phyloP scores from a whole-genome alignment of 1,140 invertebrate species.

The Periplaneta americana region DNA sequence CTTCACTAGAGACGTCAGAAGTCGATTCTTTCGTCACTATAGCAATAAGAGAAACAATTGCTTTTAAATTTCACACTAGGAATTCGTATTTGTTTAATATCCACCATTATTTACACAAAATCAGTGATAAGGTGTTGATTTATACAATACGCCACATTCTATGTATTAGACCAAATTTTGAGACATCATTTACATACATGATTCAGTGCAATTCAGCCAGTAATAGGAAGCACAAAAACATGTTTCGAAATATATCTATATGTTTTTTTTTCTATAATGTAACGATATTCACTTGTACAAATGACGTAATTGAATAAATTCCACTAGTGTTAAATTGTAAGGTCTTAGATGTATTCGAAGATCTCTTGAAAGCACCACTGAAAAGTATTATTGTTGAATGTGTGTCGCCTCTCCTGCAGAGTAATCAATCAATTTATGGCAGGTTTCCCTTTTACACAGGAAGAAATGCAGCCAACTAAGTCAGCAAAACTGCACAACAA shows the following conservation, averaged over 20 bases:
- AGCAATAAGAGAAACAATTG: not conserved
- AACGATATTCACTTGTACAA: not conserved
- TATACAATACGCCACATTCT: not conserved
- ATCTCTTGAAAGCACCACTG: not conserved
- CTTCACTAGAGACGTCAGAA: too few relatives aligned
- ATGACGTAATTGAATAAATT: not conserved
- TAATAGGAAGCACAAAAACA: not conserved
- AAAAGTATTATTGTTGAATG: not conserved
- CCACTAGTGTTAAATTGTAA: not conserved
- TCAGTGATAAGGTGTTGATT: not conserved
- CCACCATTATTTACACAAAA: not conserved
- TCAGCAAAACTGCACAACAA: not conserved
- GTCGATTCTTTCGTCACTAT: too few relatives aligned
- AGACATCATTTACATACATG: not conserved
- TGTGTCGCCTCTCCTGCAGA: not conserved
- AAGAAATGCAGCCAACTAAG: not conserved
- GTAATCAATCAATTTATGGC: not conserved
- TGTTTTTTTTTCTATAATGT: not conserved
- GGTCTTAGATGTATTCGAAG: not conserved
- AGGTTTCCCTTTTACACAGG: not conserved
- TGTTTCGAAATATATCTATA: not conserved
- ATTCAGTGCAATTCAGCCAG: not conserved
- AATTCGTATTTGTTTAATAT: not conserved
- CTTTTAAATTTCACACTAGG: not conserved
- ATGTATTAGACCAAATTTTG: not conserved